Percentiles rank a stretch among this genome's conserved stretches.
These are phyloP conservation scores for Mesitornis unicolor DNA, from an alignment of 2,113 vertebrate species.

Conservation along the genomic window DNA sequence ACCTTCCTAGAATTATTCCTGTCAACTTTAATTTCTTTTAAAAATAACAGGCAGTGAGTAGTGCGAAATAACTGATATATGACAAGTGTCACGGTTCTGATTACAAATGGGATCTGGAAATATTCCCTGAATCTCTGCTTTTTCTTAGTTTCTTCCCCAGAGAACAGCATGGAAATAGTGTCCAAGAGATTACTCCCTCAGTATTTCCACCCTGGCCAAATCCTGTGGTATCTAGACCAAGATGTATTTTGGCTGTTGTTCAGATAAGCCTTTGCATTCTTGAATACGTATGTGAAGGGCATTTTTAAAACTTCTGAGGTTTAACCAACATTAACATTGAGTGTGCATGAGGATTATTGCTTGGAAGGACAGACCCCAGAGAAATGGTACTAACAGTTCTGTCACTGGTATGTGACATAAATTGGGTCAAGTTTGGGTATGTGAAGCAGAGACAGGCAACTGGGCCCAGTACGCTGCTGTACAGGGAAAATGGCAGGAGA, in stretches of 20 bases:
- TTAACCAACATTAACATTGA: not conserved
- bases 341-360: not conserved
- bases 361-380: not conserved
- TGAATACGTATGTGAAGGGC: not conserved
- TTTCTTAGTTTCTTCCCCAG: not conserved
- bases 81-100: not conserved
- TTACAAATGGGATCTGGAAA: not conserved
- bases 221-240: not conserved
- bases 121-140: not conserved
- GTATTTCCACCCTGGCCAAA: not conserved
- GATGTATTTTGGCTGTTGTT: not conserved
- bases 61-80: not conserved
- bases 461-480: not conserved
- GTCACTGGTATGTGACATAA: too few relatives aligned
- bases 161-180: not conserved
- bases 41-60: not conserved
- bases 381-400: not conserved
- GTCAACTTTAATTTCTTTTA: not conserved
- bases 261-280: not conserved
- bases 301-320: not conserved
- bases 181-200: not conserved
- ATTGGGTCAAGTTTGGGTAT: not conserved
- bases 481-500: not conserved
- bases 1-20: not conserved
- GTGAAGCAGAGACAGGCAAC: not conserved